Evolutionary conservation across 2,797 vertebrate genomes (phyloP).

Genomic region (Lepilemur ruficaudatus): DNA sequence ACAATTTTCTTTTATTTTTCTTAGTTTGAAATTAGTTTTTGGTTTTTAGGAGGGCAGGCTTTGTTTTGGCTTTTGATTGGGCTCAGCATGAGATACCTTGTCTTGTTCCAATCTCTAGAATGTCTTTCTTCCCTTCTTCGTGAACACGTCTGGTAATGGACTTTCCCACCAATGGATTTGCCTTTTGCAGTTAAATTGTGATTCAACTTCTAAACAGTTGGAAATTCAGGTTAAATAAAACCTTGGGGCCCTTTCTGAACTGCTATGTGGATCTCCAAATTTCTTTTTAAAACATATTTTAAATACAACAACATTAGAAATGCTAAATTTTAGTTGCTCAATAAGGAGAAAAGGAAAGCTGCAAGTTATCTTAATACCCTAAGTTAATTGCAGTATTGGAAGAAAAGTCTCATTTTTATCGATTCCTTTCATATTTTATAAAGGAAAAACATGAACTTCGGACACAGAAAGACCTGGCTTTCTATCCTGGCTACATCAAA

Average conservation of each 20-base stretch:
- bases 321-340: not conserved
- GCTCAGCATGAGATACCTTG: not conserved
- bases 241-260: not conserved
- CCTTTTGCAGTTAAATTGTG: not conserved
- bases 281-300: not conserved
- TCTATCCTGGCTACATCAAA: not conserved
- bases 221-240: slow-evolving; percentile 14
- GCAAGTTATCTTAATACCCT: not conserved
- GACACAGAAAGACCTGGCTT: not conserved
- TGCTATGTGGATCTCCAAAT: not conserved
- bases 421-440: not conserved
- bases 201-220: slow-evolving; percentile 14
- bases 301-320: not conserved
- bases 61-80: not conserved
- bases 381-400: not conserved
- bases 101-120: not conserved
- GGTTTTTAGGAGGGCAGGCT: not conserved
- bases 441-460: not conserved
- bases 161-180: not conserved
- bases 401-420: not conserved
- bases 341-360: not conserved
- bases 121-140: not conserved
- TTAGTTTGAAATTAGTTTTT: slow-evolving; percentile 17
- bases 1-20: slow-evolving; percentile 26
- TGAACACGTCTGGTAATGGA: not conserved